These are phyloP conservation scores for Ellobius talpinus DNA, from an alignment of 2,113 vertebrate genomes.

Conservation along the genomic window DNA sequence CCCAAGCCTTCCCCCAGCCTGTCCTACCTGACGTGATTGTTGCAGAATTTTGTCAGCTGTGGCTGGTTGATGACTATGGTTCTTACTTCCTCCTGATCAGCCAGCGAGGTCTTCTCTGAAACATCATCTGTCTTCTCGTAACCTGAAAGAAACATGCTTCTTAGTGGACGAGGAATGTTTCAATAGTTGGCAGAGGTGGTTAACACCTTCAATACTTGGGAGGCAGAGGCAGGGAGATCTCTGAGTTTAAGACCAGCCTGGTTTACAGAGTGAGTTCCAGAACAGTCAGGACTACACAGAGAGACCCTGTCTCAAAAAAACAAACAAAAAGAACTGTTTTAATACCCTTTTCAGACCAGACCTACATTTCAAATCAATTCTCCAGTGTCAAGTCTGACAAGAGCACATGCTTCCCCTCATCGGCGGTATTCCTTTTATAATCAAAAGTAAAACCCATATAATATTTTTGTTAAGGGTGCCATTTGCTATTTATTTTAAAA, in stretches of 20 bases:
- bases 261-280: too few relatives aligned
- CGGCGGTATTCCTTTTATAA: neutral
- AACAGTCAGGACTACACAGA: neutral
- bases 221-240: neutral
- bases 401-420: neutral
- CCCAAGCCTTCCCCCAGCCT: neutral
- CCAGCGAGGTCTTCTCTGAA: constrained; percentile 96
- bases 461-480: neutral
- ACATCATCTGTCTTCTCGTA: constrained; percentile 98
- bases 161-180: constrained; percentile 25
- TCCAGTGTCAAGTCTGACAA: constrained; percentile 4
- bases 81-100: constrained; percentile 96
- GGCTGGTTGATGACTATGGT: constrained; percentile 97
- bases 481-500: constrained; percentile 10
- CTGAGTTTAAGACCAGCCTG: too few relatives aligned
- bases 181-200: neutral
- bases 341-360: neutral
- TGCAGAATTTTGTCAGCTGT: constrained; percentile 97
- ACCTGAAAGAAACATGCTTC: constrained; percentile 86
- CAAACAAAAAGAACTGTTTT: neutral
- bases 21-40: constrained; percentile 95
- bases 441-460: constrained; percentile 6
- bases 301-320: neutral
- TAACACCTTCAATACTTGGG: neutral
- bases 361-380: neutral